These are phyloP conservation scores for Acleris cristana DNA, from an alignment of 2,888 invertebrate species.

Conservation along the genomic window DNA sequence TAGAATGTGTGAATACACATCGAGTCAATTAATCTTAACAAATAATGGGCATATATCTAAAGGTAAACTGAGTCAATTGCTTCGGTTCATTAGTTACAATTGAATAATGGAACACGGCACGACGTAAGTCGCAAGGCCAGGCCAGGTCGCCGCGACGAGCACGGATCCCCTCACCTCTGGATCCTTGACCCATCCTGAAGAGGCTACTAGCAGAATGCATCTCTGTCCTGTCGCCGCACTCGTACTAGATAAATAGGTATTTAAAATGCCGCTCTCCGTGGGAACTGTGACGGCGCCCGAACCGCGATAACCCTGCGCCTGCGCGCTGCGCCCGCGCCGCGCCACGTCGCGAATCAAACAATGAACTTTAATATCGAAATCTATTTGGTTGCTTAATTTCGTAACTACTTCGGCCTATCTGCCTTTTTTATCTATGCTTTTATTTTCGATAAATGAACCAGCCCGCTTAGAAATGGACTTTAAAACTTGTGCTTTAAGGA, in stretches of 20 bases:
- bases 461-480: slow-evolving; percentile 60
- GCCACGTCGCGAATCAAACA: slow-evolving; percentile 71
- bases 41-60: slow-evolving; percentile 34
- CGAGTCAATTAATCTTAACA: slow-evolving; percentile 32
- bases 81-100: slow-evolving; percentile 48
- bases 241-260: slow-evolving; percentile 76
- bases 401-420: slow-evolving; percentile 68
- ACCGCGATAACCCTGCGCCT: slow-evolving; percentile 65
- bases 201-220: slow-evolving; percentile 78
- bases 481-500: slow-evolving; percentile 52
- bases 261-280: slow-evolving; percentile 81
- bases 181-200: slow-evolving; percentile 84
- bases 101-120: slow-evolving; percentile 72
- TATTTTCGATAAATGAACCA: slow-evolving; percentile 73
- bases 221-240: slow-evolving; percentile 76
- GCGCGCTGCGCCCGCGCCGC: slow-evolving; percentile 49
- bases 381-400: slow-evolving; percentile 78
- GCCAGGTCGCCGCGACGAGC: slow-evolving; percentile 72
- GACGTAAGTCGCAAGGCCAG: slow-evolving; percentile 75
- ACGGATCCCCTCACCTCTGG: slow-evolving; percentile 75
- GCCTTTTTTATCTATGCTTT: slow-evolving; percentile 73
- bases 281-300: slow-evolving; percentile 78
- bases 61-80: slow-evolving; percentile 45
- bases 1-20: slow-evolving; percentile 27
- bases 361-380: slow-evolving; percentile 74